A percentile compares a stretch with the other conserved stretches of the same genome.
These are phyloP conservation scores for Sycobia sp. DNA, from an alignment of 1,140 invertebrate genomes.

Conservation along the genomic window DNA sequence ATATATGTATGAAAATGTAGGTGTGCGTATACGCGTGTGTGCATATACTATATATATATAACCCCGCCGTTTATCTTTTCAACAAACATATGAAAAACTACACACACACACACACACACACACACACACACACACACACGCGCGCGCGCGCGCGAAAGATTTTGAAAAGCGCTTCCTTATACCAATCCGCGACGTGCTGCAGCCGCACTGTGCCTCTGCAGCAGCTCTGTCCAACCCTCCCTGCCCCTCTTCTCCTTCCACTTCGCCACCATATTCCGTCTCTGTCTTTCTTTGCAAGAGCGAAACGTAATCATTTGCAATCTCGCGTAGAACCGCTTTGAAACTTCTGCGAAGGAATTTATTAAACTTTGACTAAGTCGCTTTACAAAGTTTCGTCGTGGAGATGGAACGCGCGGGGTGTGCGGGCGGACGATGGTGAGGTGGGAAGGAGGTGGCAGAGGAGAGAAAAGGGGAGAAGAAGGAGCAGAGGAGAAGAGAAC, in stretches of 20 bases:
- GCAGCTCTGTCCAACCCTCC: too few species aligned
- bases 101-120: too few species aligned
- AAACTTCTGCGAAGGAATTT: conserved; percentile 58
- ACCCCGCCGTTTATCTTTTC: conserved; percentile 34
- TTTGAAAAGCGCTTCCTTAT: conserved; percentile 33
- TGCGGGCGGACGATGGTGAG: not conserved
- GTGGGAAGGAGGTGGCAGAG: conserved; percentile 8
- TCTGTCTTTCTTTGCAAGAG: conserved; percentile 32
- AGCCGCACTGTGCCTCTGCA: too few species aligned
- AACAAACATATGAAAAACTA: conserved; percentile 34
- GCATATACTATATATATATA: too few species aligned
- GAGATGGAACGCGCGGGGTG: conserved; percentile 35
- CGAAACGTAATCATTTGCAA: conserved; percentile 54
- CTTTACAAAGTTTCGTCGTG: conserved; percentile 55
- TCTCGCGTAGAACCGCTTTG: conserved; percentile 53
- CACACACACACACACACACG: too few species aligned
- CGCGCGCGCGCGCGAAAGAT: too few species aligned
- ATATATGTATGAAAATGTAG: too few species aligned
- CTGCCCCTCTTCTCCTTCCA: not conserved
- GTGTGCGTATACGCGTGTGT: too few species aligned
- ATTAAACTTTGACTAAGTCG: conserved; percentile 59
- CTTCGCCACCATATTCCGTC: too few species aligned
- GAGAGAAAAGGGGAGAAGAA: conserved; percentile 4
- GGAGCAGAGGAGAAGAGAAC: conserved; percentile 9
- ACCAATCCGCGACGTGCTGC: conserved; percentile 1